Base-by-base conservation (phyloP, 2,888 invertebrate species). In the Boloria selene region DNA sequence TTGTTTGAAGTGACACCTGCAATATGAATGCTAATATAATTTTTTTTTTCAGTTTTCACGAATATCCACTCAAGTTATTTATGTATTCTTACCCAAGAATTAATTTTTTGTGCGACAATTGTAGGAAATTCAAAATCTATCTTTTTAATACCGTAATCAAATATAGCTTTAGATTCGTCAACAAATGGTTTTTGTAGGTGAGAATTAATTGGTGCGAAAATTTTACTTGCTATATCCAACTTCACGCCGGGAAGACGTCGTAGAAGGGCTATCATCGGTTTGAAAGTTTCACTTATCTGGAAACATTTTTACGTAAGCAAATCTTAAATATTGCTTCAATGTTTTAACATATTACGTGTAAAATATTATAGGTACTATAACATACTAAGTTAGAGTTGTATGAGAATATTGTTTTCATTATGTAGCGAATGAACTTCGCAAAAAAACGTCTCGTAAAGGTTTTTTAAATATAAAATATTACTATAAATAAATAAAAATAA, bases 1-100 rank as follows among this genome's bases (percentile, higher is more conserved):
- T 94, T 0, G 98, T 98, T 74, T 96, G 92, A 0, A 90, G 77
- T 70, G 94, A 93, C 7, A 95, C 84, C 90, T 90, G 67, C 2
- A 75, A 67, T 52, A 66, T 64, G n/a, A 71, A 58, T 42, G 22
- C 18, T 64, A 45, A 47, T 42, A 13, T 47, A 44, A 0, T 22
- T 1, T 22, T 2, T 22, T 22, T 22, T 22, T 22, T 22, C 22
- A 22, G 3, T 1, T 22, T 22, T 22, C 3, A 2, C 22, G 3
- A 22, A 10, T 0, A 10, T 10, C 10, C 1, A 10, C 10, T 38
- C 10, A 10, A 38, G 10, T 22, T 22, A 22, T 22, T 22, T 22
- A 14, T 5, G 18, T 13, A 42, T 61, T 16, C 70, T 77, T 71
- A 83, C 84, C 84, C 83, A 85, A 13, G 59, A 2, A 69, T 84